Evolutionary conservation across 2,797 vertebrate genomes (phyloP).

Genomic region (Todus mexicanus): DNA sequence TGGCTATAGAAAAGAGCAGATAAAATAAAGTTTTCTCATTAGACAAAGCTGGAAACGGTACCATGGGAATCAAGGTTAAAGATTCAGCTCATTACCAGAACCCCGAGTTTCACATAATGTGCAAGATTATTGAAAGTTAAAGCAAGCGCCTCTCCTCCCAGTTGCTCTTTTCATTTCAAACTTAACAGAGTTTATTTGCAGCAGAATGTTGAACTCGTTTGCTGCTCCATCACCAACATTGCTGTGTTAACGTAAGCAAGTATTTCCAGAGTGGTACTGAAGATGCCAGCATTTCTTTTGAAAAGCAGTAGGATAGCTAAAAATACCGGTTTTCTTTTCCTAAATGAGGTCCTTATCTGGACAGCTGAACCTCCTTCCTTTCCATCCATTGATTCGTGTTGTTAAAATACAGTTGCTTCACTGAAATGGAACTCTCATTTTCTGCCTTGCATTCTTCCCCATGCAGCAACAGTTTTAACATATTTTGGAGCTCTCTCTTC

Average conservation of each 20-base stretch:
- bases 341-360: neutral
- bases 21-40: neutral
- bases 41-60: neutral
- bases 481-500: slow-evolving; percentile 15
- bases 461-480: neutral
- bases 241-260: neutral
- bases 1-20: neutral
- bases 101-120: neutral
- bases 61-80: neutral
- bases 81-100: neutral
- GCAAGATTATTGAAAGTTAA: neutral
- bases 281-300: neutral
- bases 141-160: neutral
- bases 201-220: neutral
- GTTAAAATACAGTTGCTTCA: neutral
- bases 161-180: neutral
- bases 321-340: neutral
- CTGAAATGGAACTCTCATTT: neutral
- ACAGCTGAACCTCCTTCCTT: neutral
- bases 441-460: neutral
- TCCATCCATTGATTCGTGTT: neutral
- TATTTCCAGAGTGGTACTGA: neutral
- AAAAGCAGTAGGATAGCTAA: neutral
- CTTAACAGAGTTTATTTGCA: neutral
- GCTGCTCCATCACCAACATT: neutral